Percentiles rank a stretch among this genome's conserved stretches.
Evolutionary conservation across 1,140 invertebrate genomes (phyloP).

Genomic region (Cydia amplana): DNA sequence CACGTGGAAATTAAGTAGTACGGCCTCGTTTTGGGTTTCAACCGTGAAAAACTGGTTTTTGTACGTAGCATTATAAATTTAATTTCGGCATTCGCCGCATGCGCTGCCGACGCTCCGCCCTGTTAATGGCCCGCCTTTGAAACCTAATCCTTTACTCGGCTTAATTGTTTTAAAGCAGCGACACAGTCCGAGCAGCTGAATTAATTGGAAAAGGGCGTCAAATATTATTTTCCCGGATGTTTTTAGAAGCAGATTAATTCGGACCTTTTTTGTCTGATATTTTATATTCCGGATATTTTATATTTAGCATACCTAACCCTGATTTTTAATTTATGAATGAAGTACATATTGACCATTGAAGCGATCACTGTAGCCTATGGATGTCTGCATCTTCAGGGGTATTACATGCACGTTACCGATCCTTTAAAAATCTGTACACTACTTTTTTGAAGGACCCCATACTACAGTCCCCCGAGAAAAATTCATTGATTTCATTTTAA

Average conservation of each 20-base stretch:
- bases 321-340: no score
- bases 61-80: slow-evolving; percentile 34
- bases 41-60: slow-evolving; percentile 1
- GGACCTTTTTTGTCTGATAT: no score
- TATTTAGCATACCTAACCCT: background rate
- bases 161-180: slow-evolving; percentile 44
- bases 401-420: no score
- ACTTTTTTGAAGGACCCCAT: no score
- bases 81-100: background rate
- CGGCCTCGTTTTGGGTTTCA: background rate
- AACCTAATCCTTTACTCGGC: slow-evolving; percentile 41
- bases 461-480: no score
- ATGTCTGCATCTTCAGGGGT: no score
- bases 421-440: no score
- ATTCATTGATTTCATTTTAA: no score
- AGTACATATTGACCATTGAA: no score
- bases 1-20: background rate
- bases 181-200: slow-evolving; percentile 39
- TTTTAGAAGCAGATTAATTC: background rate
- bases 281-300: no score
- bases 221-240: background rate
- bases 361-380: no score
- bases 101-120: slow-evolving; percentile 27
- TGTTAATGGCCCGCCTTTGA: slow-evolving; percentile 41
- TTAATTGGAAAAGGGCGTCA: background rate